Conservation (phyloP, 2,888 invertebrate species). For the Drosophila engyochracea region DNA sequence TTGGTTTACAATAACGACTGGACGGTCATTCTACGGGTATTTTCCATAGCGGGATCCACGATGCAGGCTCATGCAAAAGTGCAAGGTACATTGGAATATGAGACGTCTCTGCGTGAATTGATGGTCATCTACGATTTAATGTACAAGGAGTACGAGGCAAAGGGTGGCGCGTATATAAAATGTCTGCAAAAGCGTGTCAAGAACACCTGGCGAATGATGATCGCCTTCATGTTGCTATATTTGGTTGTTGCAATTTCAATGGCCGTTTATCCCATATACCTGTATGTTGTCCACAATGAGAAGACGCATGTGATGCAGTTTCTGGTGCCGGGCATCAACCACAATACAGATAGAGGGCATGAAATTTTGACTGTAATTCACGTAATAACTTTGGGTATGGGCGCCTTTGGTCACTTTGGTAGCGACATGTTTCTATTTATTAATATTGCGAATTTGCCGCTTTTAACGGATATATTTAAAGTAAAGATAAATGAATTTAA, state of each 20-base stretch:
- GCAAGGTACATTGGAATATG: no score
- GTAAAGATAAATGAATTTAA: slow-evolving; percentile 65
- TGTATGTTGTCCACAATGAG: slow-evolving; percentile 24
- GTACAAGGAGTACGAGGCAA: slow-evolving; percentile 60
- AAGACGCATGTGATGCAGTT: slow-evolving; percentile 69
- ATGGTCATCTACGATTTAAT: slow-evolving; percentile 43
- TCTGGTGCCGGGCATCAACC: slow-evolving; percentile 63
- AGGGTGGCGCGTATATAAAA: slow-evolving; percentile 43
- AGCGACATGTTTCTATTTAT: slow-evolving; percentile 74
- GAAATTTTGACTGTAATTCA: slow-evolving; percentile 46
- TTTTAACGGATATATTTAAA: slow-evolving; percentile 69
- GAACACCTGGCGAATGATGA: slow-evolving; percentile 38
- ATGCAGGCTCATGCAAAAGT: slow-evolving; percentile 42
- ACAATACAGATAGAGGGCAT: slow-evolving; percentile 47
- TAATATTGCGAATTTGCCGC: slow-evolving; percentile 62
- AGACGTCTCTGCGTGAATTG: slow-evolving; percentile 31
- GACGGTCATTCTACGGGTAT: slow-evolving; percentile 60
- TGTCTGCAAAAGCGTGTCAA: slow-evolving; percentile 47
- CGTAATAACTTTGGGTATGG: slow-evolving; percentile 40
- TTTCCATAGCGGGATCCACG: slow-evolving; percentile 57
- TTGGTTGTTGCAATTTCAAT: background rate
- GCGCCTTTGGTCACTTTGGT: slow-evolving; percentile 72
- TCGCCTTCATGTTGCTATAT: slow-evolving; percentile 42
- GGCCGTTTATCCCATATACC: slow-evolving; percentile 50
- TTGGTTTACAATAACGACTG: slow-evolving; percentile 55